phyloP scores from a whole-genome alignment of 2,113 vertebrate species.

The Centropus unirufus region DNA sequence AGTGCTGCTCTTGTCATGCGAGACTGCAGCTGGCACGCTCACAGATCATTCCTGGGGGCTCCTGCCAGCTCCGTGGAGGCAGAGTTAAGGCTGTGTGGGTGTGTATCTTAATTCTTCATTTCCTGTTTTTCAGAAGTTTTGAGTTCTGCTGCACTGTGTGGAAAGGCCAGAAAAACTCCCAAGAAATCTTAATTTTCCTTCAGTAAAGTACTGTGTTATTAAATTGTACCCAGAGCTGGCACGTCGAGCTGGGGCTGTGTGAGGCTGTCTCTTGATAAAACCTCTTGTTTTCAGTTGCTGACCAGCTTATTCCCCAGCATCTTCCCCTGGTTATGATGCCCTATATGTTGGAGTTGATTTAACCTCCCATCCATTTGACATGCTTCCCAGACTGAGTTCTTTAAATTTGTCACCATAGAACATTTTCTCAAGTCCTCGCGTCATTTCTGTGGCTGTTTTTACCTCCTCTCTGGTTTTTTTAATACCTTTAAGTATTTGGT shows the following conservation, averaged over 20 bases:
- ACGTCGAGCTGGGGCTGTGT: not conserved
- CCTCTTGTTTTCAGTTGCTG: not conserved
- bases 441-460: not conserved
- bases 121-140: constrained; percentile 70
- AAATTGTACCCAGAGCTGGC: constrained; percentile 1
- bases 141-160: constrained; percentile 28
- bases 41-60: constrained; percentile 22
- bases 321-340: not conserved
- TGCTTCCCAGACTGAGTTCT: not conserved
- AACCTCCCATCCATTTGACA: not conserved
- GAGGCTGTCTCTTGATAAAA: not conserved
- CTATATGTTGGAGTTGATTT: not conserved
- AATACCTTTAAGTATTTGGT: constrained; percentile 29
- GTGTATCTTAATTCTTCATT: constrained; percentile 67
- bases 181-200: constrained; percentile 30
- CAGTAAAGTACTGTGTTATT: not conserved
- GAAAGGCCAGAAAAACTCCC: not conserved
- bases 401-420: not conserved
- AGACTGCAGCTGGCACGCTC: not conserved
- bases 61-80: constrained; percentile 45
- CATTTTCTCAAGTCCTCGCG: constrained; percentile 1
- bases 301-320: not conserved
- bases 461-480: not conserved
- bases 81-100: constrained; percentile 56
- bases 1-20: not conserved